Percentiles rank a stretch among this genome's conserved stretches.
phyloP scores from a whole-genome alignment of 2,888 invertebrate species.

The Volucella inflata region DNA sequence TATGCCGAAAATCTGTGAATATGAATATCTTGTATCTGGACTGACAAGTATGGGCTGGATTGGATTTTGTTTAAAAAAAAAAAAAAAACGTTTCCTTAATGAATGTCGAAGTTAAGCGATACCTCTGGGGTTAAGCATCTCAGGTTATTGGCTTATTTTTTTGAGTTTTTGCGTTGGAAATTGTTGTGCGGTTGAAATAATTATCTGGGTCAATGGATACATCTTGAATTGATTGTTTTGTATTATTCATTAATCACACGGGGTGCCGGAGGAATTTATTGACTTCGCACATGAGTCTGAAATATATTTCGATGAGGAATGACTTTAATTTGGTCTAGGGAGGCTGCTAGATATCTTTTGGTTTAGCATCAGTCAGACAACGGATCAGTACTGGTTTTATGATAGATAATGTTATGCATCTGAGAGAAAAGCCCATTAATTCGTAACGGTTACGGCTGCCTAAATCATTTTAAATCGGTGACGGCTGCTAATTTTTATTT shows the following conservation, averaged over 20 bases:
- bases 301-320: no score
- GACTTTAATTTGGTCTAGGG: no score
- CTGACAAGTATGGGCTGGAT: conserved; percentile 22
- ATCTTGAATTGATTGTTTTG: conserved; percentile 33
- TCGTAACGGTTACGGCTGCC: no score
- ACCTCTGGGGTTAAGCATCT: neutral
- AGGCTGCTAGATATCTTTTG: no score
- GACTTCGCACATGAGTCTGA: neutral
- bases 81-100: conserved; percentile 56
- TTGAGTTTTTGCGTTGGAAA: conserved; percentile 17
- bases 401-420: no score
- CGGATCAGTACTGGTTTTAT: no score
- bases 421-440: no score
- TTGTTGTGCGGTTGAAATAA: conserved; percentile 45
- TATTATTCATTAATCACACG: neutral
- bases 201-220: conserved; percentile 69
- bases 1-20: conserved; percentile 49
- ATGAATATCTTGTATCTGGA: conserved; percentile 34
- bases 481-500: no score
- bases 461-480: no score
- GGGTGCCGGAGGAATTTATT: neutral
- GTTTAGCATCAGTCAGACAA: no score
- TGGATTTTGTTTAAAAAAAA: conserved; percentile 41
- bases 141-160: conserved; percentile 64
- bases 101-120: conserved; percentile 32